Percentiles rank a stretch among this genome's conserved stretches.
These are phyloP conservation scores for Octodonta nipae DNA, from an alignment of 2,888 invertebrate genomes.

Conservation along the genomic window DNA sequence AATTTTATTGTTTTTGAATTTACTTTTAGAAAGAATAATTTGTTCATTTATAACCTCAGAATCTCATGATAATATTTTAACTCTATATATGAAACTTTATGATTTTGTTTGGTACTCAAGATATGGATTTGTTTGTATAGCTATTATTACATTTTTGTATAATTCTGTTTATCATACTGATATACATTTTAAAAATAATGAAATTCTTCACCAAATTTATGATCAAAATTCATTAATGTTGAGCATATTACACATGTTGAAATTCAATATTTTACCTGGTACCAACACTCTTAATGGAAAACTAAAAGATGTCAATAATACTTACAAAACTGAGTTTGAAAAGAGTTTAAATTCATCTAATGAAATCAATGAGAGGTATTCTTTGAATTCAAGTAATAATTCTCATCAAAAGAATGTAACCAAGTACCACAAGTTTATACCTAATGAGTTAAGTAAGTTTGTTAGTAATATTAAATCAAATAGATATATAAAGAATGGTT, in stretches of 20 bases:
- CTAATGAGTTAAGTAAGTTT: too few relatives aligned
- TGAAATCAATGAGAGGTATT: too few relatives aligned
- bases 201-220: constrained; percentile 33
- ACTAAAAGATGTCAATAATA: too few relatives aligned
- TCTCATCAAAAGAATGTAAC: too few relatives aligned
- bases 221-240: constrained; percentile 29
- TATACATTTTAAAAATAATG: constrained; percentile 33
- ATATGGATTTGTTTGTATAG: constrained; percentile 30
- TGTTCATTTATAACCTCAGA: constrained; percentile 17
- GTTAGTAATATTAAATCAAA: constrained; percentile 2
- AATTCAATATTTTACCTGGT: constrained; percentile 8
- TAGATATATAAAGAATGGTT: constrained; percentile 6
- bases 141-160: constrained; percentile 27
- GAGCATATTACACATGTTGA: constrained; percentile 12
- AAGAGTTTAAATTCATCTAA: too few relatives aligned
- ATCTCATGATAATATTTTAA: constrained; percentile 17
- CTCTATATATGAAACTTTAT: constrained; percentile 31
- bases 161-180: constrained; percentile 34
- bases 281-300: too few relatives aligned
- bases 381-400: too few relatives aligned
- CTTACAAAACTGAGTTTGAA: too few relatives aligned
- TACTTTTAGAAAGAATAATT: constrained; percentile 38
- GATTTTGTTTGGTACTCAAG: constrained; percentile 36
- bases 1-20: constrained; percentile 38
- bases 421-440: too few relatives aligned